These are phyloP conservation scores for Loripinus fragilis DNA, from an alignment of 2,888 invertebrate genomes.

Conservation along the genomic window DNA sequence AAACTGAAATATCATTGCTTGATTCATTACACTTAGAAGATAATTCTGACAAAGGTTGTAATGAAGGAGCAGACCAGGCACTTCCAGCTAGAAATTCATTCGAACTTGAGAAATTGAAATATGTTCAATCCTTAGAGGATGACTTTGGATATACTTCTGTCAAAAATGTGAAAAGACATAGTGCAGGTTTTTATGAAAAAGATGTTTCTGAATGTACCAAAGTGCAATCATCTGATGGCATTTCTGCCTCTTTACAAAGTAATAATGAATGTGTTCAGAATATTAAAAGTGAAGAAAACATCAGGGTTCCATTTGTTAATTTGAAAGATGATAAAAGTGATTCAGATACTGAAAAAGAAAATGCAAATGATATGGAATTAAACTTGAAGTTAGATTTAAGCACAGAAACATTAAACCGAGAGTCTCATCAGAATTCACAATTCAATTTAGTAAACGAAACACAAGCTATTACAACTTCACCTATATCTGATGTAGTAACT, in stretches of 20 bases:
- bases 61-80: neutral
- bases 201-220: neutral
- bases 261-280: neutral
- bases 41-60: neutral
- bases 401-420: neutral
- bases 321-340: neutral
- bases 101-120: neutral
- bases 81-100: neutral
- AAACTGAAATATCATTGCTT: neutral
- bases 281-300: neutral
- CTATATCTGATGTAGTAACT: neutral
- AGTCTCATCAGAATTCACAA: neutral
- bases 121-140: neutral
- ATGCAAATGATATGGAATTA: no score
- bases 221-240: no score
- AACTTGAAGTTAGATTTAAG: neutral
- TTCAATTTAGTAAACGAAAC: neutral
- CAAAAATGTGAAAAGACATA: neutral
- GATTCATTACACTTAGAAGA: neutral
- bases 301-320: neutral
- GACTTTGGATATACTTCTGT: conserved; percentile 4
- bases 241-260: no score
- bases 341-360: no score
- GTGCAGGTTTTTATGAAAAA: neutral
- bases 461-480: neutral